phyloP scores from a whole-genome alignment of 1,140 invertebrate species.

The Bacillus rossius region DNA sequence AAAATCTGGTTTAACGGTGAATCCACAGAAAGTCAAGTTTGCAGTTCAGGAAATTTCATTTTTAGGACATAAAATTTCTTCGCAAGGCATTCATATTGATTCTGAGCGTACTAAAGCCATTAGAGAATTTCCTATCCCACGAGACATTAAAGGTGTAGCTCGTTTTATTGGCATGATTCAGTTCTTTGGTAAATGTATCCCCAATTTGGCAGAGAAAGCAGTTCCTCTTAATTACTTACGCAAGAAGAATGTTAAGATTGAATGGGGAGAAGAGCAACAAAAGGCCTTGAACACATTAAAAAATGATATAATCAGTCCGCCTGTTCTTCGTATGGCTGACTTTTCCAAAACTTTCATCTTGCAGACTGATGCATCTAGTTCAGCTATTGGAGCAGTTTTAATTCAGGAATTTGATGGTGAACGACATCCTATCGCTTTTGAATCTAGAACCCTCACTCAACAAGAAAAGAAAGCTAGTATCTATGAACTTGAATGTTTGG shows the following conservation, averaged over 20 bases:
- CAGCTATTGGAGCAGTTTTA: background rate
- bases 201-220: background rate
- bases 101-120: background rate
- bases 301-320: background rate
- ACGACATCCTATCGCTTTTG: background rate
- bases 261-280: background rate
- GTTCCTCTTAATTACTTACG: background rate
- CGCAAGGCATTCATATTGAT: background rate
- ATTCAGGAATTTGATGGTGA: background rate
- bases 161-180: background rate
- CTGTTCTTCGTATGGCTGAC: background rate
- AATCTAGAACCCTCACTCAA: background rate
- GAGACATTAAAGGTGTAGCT: no score
- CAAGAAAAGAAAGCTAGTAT: background rate
- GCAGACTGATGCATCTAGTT: background rate
- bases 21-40: background rate
- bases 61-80: background rate
- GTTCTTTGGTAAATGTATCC: background rate
- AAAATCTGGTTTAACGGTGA: background rate
- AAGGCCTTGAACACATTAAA: background rate
- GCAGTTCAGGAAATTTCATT: background rate
- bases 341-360: background rate
- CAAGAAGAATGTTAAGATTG: background rate
- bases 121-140: background rate
- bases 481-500: background rate